A percentile compares a stretch with the other conserved stretches of the same genome.
phyloP scores from a whole-genome alignment of 2,113 vertebrate species.

The Excalfactoria chinensis region DNA sequence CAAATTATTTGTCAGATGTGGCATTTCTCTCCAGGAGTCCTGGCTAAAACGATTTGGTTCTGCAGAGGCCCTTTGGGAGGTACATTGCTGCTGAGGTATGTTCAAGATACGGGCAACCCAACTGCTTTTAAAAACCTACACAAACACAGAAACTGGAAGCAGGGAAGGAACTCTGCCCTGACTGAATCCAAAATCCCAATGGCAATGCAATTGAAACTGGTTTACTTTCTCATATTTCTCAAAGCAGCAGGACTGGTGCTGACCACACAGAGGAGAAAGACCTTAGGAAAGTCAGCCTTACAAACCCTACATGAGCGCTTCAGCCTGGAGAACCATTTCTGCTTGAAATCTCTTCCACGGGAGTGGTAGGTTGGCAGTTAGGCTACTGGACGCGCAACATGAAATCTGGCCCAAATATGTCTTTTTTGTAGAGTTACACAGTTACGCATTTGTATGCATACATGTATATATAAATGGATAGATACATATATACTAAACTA shows the following conservation, averaged over 20 bases:
- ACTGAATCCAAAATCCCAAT: background rate
- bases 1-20: background rate
- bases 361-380: background rate
- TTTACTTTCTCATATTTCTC: background rate
- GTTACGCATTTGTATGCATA: background rate
- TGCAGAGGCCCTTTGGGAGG: background rate
- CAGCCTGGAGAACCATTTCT: background rate
- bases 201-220: background rate
- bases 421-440: background rate
- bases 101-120: background rate
- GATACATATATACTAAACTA: background rate
- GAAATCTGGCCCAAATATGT: rapidly evolving
- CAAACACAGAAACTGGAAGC: background rate
- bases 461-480: background rate
- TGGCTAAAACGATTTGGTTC: background rate
- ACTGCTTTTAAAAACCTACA: background rate
- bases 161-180: background rate
- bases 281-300: background rate
- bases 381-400: background rate
- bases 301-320: background rate
- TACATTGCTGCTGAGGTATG: background rate
- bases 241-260: rapidly evolving
- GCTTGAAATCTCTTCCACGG: background rate
- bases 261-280: background rate
- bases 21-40: background rate